Conservation (phyloP, 2,113 vertebrate species). For the Scomber scombrus region DNA sequence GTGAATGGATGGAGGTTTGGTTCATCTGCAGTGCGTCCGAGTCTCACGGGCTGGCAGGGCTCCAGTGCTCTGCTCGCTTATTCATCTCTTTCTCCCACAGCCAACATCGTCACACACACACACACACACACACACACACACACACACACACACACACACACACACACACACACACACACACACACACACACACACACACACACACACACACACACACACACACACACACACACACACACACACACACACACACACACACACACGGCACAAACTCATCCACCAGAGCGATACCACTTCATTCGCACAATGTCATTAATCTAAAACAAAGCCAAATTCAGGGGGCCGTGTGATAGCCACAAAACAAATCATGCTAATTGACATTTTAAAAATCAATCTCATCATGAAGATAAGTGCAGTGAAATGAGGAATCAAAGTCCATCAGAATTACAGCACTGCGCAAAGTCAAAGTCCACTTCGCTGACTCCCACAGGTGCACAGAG, state of each 20-base stretch:
- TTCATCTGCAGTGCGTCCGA: slow-evolving; percentile 81
- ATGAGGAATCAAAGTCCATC: slow-evolving; percentile 57
- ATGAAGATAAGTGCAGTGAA: slow-evolving; percentile 19
- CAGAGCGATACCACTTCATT: slow-evolving; percentile 50
- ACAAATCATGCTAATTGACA: slow-evolving; percentile 43
- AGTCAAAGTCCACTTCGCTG: slow-evolving; percentile 41
- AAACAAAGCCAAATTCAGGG: slow-evolving; percentile 55
- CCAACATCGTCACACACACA: slow-evolving; percentile 59
- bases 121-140: slow-evolving; percentile 31
- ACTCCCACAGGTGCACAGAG: slow-evolving; percentile 51
- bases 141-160: slow-evolving; percentile 20
- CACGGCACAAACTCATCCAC: slow-evolving; percentile 24
- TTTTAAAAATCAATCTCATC: slow-evolving; percentile 38
- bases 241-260: neutral
- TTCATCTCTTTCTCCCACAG: slow-evolving; percentile 76
- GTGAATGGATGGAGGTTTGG: slow-evolving; percentile 73
- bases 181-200: slow-evolving; percentile 23
- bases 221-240: too few relatives aligned
- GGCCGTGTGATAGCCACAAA: slow-evolving; percentile 32
- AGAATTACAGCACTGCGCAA: slow-evolving; percentile 28
- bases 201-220: too few relatives aligned
- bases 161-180: slow-evolving; percentile 16
- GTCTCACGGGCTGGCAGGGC: slow-evolving; percentile 73
- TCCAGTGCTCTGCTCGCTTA: slow-evolving; percentile 75
- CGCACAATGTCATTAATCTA: slow-evolving; percentile 53